Base-by-base conservation (phyloP, 2,113 vertebrate genomes). In the Pycnonotus jocosus region DNA sequence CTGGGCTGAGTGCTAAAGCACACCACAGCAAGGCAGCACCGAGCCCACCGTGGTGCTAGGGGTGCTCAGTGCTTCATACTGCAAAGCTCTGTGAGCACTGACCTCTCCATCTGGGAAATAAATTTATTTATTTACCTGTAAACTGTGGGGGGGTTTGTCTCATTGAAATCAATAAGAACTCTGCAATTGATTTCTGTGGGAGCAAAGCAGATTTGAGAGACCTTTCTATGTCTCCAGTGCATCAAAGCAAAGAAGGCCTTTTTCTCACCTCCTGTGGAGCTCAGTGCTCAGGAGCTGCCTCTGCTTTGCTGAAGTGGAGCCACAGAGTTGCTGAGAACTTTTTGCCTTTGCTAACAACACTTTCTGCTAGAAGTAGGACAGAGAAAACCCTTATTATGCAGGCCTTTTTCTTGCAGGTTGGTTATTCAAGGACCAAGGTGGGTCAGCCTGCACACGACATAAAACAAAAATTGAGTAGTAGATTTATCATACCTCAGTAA, bases 271-370 rank as follows among this genome's bases (percentile, higher is more conserved):
- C 56, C 42, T 27, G 0, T 21, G 11, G 47, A 84, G 38, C 80
- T 81, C 10, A 2, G 51, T 11, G 72, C 64, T 58, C 40, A 65
- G 50, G 64, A 90, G 27, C 60, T 86, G 58, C 54, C 56, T 62
- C 30, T 35, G 64, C 50, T 62, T 31, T 42, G 58, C 35, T 51
- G 45, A 88, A 92, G 72, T 7, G 47, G 42, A 40, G 79, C 37
- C 7, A 4, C 0, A 0, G 68, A 83, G 13, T 0, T 58, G 58
- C 76, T 73, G 50, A 86, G 74, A 33, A 11, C 35, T 82, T 92
- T 54, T 54, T 4, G 9, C 28, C 56, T 92, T 81, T 23, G 2
- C 6, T 61, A 53, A 24, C n/a, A 65, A 47, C 38, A 80, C 8
- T 23, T 9, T 19, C 23, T 50, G 45, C 54, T 33, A 80, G 71